phyloP scores from a whole-genome alignment of 2,888 invertebrate species.

The Lutraria lutraria region DNA sequence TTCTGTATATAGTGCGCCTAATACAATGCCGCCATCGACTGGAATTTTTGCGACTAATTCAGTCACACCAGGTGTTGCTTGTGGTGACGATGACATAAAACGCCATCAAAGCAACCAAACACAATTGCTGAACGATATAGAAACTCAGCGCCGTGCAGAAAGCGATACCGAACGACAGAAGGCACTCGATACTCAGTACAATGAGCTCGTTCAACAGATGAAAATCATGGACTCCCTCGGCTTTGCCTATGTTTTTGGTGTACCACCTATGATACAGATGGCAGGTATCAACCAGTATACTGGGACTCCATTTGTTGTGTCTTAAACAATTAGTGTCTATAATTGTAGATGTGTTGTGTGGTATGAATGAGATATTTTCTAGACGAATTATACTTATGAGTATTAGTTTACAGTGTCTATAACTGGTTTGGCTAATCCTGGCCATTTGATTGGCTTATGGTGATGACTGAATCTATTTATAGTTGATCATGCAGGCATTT shows the following conservation, averaged over 20 bases:
- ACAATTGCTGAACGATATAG: neutral
- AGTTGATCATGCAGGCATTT: no score
- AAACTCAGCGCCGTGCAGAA: neutral
- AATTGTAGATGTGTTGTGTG: no score
- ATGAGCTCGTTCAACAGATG: neutral
- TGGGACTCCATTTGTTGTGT: neutral
- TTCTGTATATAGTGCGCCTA: no score
- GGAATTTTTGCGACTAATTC: neutral
- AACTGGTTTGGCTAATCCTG: no score
- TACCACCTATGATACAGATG: neutral
- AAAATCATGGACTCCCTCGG: neutral
- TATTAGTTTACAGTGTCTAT: no score
- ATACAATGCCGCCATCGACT: neutral
- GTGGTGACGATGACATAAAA: neutral
- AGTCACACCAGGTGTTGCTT: neutral
- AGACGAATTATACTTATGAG: no score
- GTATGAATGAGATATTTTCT: no score
- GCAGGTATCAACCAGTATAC: neutral
- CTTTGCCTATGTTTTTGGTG: neutral
- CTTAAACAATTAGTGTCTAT: neutral
- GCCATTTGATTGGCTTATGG: no score
- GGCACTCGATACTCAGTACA: neutral
- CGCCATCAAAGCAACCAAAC: neutral
- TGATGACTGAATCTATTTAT: no score
- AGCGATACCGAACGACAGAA: neutral